Evolutionary conservation across 2,888 invertebrate genomes (phyloP), one percentile per base, ranked within the genome.

Genomic region (Leistus spinibarbis): DNA sequence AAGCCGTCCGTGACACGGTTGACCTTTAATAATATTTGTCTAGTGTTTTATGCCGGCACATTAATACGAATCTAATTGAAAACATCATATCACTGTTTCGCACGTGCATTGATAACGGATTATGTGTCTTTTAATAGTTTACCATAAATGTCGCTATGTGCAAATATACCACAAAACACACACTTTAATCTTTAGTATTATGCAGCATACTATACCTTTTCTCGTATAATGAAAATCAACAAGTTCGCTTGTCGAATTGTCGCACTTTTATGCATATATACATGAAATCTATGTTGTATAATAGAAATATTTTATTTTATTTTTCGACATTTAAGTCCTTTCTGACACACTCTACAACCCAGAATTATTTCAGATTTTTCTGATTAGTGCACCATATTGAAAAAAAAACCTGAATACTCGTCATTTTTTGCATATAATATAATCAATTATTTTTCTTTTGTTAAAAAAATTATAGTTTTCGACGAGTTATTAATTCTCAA

Each of bases 31-130:
- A 66, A 4, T 66, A 53, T 66, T 66, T 68, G 68, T 56, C 23
- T 22, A 56, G 68, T 2, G 23, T 22, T 19, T 54, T 54, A 68
- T 68, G 54, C 20, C 68, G n/a, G 16, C 56, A 56, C 56, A 68
- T 40, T 68, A 68, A 68, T 68, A 56, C 40, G 60, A 22, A 13
- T 69, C 62, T 69, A 69, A 53, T 62, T 62, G 62, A 57, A 62
- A 69, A 69, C 23, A 40, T 20, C 56, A 40, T 68, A 68, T 68
- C 68, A 68, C 54, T 56, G 68, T 53, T 68, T 68, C 56, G 56
- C 68, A 68, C 62, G 62, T 69, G 40, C 20, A 20, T 13, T 40
- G 69, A 69, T 69, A 62, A 40, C 62, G 56, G 7, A 68, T 23
- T 68, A 68, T 69, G 69, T 53, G 53, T 40, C 40, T 40, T 40